These are phyloP conservation scores for Nomada hirtipes DNA, from an alignment of 2,888 invertebrate genomes.

Conservation along the genomic window DNA sequence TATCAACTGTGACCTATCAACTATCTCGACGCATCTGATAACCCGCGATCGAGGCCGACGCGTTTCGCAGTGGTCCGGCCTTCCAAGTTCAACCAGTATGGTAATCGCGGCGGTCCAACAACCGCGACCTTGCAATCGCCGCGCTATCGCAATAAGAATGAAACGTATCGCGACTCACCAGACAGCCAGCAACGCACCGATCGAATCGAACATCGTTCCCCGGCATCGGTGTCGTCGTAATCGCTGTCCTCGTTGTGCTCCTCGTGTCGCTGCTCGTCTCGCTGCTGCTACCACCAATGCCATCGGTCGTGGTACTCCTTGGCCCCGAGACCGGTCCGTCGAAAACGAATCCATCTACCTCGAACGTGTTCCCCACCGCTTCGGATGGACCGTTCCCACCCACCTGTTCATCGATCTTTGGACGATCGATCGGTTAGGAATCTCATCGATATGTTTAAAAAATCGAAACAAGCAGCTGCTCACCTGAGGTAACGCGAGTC, in stretches of 20 bases:
- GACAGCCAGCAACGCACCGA: slow-evolving; percentile 47
- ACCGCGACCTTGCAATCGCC: background rate
- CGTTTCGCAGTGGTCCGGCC: no score
- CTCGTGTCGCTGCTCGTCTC: background rate
- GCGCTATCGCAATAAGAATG: background rate
- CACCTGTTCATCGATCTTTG: background rate
- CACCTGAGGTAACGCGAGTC: slow-evolving; percentile 58
- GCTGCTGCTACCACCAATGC: background rate
- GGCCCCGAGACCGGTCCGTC: slow-evolving; percentile 66
- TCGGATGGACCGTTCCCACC: background rate
- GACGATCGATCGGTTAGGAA: background rate
- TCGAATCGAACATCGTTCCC: slow-evolving; percentile 5
- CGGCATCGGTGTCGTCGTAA: background rate
- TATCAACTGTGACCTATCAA: slow-evolving; percentile 7
- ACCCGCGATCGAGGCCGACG: background rate
- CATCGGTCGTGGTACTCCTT: background rate
- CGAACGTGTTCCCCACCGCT: background rate
- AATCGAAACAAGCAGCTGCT: background rate
- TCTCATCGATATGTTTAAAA: background rate
- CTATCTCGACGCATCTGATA: background rate
- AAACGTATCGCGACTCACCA: slow-evolving; percentile 53
- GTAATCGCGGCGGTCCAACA: background rate
- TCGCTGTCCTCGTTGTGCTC: background rate
- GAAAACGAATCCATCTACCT: slow-evolving; percentile 72
- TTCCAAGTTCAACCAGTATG: slow-evolving; percentile 16